phyloP scores from a whole-genome alignment of 2,888 invertebrate genomes.

The Aphidius colemani region DNA sequence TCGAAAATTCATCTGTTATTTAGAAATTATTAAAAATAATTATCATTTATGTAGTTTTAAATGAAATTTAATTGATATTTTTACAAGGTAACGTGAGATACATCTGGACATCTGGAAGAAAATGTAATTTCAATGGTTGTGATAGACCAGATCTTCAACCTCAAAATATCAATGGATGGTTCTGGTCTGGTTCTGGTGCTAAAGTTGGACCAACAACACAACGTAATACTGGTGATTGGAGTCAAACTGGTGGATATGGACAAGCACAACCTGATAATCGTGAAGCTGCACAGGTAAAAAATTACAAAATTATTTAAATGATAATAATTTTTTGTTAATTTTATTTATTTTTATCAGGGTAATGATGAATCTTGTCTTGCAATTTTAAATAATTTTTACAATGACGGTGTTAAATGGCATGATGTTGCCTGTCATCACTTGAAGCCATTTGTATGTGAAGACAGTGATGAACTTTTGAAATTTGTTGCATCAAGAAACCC shows the following conservation, averaged over 20 bases:
- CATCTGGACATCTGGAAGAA: slow-evolving; percentile 91
- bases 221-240: slow-evolving; percentile 90
- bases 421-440: slow-evolving; percentile 88
- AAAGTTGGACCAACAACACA: slow-evolving; percentile 89
- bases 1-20: too few relatives aligned
- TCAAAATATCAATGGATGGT: slow-evolving; percentile 84
- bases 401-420: slow-evolving; percentile 89
- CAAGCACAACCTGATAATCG: slow-evolving; percentile 89
- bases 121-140: slow-evolving; percentile 91
- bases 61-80: too few relatives aligned
- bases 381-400: slow-evolving; percentile 90
- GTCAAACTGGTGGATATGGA: slow-evolving; percentile 83
- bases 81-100: slow-evolving; percentile 63
- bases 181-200: slow-evolving; percentile 92
- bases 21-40: too few relatives aligned
- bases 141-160: slow-evolving; percentile 85
- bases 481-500: slow-evolving; percentile 90
- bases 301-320: background rate
- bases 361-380: slow-evolving; percentile 90
- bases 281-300: slow-evolving; percentile 81
- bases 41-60: too few relatives aligned
- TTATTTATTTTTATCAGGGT: slow-evolving; percentile 64
- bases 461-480: slow-evolving; percentile 86
- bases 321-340: background rate
- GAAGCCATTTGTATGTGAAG: slow-evolving; percentile 89